Base-by-base conservation (phyloP, 2,797 vertebrate genomes). In the Pipistrellus kuhlii region DNA sequence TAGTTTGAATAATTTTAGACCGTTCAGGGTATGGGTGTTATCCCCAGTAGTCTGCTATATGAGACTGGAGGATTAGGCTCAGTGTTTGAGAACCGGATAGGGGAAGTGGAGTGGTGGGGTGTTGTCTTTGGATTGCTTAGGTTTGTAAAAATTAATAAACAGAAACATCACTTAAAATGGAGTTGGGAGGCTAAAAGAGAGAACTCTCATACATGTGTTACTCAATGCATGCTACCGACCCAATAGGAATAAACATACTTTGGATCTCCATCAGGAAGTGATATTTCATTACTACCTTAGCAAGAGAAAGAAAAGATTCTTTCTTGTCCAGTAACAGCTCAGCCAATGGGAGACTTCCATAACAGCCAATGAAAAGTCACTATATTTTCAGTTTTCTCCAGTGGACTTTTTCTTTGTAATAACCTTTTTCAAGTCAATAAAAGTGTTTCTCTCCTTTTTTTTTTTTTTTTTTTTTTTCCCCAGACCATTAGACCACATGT, bases 11-110 rank as follows among this genome's bases (percentile, higher is more conserved):
- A 32, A 68, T 30, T 76, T 88, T 35, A 64, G 66, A 0, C n/a
- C 6, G 1, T 5, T 46, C 30, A 21, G 27, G 30, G 10, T 32
- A 0, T 2, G 30, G 25, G 32, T 3, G 10, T n/a, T 41, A 4
- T 38, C 38, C 77, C 69, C 44, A 18, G 25, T 38, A 32, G 38
- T 80, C 77, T 64, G 35, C 21, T 64, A 44, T 27, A 35, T 89
- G 35, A 4, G 46, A 5, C 66, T 18, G 0, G n/a, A 3, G 30
- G 4, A 15, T 32, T 17, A 35, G 83, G 8, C 15, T 62, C 8
- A 3, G 12, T 51, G 46, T 27, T 3, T 15, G 90, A 71, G 17
- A 77, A 3, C n/a, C 35, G 12, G 8, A 0, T 4, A 11, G 66
- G 38, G 62, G 66, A 44, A 14, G 66, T 53, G 62, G 77, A 44